phyloP scores from a whole-genome alignment of 1,140 invertebrate genomes.

The Meloidogyne chitwoodi region DNA sequence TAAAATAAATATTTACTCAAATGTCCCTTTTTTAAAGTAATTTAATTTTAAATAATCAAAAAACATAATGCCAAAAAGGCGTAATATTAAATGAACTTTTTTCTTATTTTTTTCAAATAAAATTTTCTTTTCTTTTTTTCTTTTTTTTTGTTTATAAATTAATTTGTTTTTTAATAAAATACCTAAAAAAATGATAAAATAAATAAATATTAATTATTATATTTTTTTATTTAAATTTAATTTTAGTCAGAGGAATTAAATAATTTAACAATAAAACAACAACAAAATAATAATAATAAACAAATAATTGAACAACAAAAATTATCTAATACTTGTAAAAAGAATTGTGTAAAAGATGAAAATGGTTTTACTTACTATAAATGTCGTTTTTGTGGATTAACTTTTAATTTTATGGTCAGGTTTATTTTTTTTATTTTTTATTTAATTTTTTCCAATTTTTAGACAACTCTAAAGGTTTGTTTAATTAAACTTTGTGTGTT shows the following conservation, averaged over 20 bases:
- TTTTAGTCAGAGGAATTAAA: not conserved
- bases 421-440: not conserved
- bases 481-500: no score
- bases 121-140: not conserved
- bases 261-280: not conserved
- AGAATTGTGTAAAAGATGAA: slow-evolving; percentile 38
- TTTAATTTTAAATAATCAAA: not conserved
- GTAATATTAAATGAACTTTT: not conserved
- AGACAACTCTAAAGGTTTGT: slow-evolving; percentile 48
- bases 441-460: not conserved
- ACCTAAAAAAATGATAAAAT: no score
- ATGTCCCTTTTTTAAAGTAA: no score
- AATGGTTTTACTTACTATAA: slow-evolving; percentile 53
- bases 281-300: not conserved
- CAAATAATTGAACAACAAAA: not conserved
- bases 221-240: not conserved
- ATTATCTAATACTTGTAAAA: not conserved
- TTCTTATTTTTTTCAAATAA: not conserved
- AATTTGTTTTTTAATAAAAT: no score
- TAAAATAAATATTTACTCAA: no score
- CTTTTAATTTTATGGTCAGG: slow-evolving; percentile 52
- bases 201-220: not conserved
- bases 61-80: not conserved
- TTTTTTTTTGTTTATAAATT: no score
- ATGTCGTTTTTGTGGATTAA: slow-evolving; percentile 59